Conservation (phyloP, 2,797 vertebrate species). For the Helarctos malayanus region DNA sequence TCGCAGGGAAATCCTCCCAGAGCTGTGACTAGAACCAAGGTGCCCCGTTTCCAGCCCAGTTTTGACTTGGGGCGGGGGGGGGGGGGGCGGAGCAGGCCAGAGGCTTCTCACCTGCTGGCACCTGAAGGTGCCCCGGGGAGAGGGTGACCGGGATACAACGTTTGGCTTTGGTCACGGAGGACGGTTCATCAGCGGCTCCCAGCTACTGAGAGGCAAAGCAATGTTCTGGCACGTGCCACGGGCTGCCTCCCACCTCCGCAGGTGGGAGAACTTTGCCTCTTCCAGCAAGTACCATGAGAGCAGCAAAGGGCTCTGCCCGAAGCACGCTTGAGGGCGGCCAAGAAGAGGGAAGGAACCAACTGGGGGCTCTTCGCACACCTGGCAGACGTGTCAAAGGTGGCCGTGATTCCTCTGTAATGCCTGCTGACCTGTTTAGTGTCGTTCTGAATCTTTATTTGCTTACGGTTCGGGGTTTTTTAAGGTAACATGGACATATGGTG, state of each 20-base stretch:
- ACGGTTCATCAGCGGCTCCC: background rate
- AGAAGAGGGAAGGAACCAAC: rapidly evolving
- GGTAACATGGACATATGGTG: background rate
- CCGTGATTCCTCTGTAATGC: rapidly evolving
- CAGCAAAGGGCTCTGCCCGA: background rate
- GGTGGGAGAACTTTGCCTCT: background rate
- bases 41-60: background rate
- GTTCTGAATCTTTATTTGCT: background rate
- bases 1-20: background rate
- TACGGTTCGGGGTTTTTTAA: background rate
- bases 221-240: background rate
- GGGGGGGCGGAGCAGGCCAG: background rate
- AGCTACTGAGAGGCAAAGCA: background rate
- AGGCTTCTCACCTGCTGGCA: background rate
- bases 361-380: background rate
- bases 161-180: background rate
- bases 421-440: background rate
- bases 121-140: background rate
- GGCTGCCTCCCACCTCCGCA: background rate
- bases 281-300: background rate
- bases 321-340: rapidly evolving
- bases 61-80: background rate
- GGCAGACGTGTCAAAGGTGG: rapidly evolving
- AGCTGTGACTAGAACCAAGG: background rate
- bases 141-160: rapidly evolving